phyloP scores from a whole-genome alignment of 2,888 invertebrate genomes.

The Drosophila suboccidentalis region DNA sequence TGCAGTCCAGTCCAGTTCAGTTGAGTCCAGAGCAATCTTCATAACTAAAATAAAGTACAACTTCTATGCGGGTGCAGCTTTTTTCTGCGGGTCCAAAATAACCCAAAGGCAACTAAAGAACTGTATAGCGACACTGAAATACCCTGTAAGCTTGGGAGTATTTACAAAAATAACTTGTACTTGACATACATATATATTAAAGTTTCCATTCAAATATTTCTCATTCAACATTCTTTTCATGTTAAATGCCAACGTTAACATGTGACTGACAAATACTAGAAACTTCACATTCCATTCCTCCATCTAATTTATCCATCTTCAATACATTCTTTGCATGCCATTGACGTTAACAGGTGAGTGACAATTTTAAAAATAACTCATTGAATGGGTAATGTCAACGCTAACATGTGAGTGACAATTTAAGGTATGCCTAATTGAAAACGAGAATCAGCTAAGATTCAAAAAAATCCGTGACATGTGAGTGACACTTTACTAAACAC shows the following conservation, averaged over 20 bases:
- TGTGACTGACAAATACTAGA: slow-evolving; percentile 35
- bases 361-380: slow-evolving; percentile 31
- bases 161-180: not conserved
- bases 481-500: slow-evolving; percentile 20
- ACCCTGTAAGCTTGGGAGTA: slow-evolving; percentile 28
- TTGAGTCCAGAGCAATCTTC: slow-evolving; percentile 10
- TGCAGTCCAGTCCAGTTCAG: slow-evolving; percentile 16
- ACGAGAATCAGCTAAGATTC: not conserved
- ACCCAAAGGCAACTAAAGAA: slow-evolving; percentile 7
- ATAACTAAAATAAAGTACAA: not conserved
- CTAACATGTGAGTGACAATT: slow-evolving; percentile 12
- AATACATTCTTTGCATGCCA: slow-evolving; percentile 21
- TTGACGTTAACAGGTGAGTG: slow-evolving; percentile 39
- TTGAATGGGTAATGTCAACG: slow-evolving; percentile 6
- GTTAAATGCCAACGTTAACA: slow-evolving; percentile 15
- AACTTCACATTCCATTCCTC: not conserved
- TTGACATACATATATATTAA: no score
- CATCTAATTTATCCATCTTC: not conserved
- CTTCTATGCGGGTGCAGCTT: slow-evolving; percentile 46
- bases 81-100: slow-evolving; percentile 41
- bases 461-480: slow-evolving; percentile 8
- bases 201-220: not conserved
- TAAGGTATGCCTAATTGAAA: slow-evolving; percentile 8
- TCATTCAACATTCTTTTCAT: not conserved
- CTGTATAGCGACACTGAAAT: slow-evolving; percentile 1